phyloP scores from a whole-genome alignment of 2,113 vertebrate genomes.

The Myodes glareolus region DNA sequence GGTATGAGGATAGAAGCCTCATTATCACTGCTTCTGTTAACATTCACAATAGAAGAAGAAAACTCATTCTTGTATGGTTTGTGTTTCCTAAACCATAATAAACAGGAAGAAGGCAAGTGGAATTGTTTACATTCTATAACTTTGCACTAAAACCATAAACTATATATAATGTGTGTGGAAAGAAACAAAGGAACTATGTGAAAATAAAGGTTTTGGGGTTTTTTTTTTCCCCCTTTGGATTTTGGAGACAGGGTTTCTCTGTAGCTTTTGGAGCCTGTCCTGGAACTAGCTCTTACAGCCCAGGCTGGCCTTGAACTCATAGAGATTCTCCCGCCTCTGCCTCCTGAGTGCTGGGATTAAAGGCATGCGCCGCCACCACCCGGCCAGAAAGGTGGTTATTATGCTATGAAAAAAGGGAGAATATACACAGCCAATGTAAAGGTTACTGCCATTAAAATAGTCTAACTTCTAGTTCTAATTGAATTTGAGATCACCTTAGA shows the following conservation, averaged over 20 bases:
- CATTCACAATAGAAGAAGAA: neutral
- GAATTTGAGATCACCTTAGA: slow-evolving; percentile 46
- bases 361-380: too few species aligned
- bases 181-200: neutral
- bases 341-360: too few species aligned
- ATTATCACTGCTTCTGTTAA: neutral
- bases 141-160: neutral
- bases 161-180: neutral
- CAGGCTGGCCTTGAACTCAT: too few species aligned
- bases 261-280: too few species aligned
- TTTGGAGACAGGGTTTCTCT: too few species aligned
- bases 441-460: slow-evolving; percentile 16
- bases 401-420: neutral
- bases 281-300: too few species aligned
- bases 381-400: too few species aligned
- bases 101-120: neutral
- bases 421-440: slow-evolving; percentile 1
- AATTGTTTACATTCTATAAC: slow-evolving; percentile 38
- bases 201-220: neutral
- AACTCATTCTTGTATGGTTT: neutral
- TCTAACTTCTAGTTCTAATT: slow-evolving; percentile 11
- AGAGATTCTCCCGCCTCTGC: too few species aligned
- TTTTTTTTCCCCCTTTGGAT: too few species aligned
- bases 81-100: neutral
- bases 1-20: neutral